Evolutionary conservation across 2,113 vertebrate species (phyloP), one percentile per base, ranked within the genome.

Genomic region (Scortum barcoo): DNA sequence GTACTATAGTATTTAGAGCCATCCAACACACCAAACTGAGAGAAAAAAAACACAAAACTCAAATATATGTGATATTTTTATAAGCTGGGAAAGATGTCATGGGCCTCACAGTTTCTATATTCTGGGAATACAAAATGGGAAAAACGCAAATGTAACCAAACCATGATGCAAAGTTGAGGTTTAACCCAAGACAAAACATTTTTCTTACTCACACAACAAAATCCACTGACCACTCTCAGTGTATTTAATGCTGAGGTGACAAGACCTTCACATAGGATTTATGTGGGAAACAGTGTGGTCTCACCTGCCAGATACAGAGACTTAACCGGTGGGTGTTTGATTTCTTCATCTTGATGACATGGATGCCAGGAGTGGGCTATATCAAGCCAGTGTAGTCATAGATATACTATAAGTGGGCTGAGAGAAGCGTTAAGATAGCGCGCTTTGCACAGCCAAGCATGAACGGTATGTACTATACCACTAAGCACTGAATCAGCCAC

Each of bases 391-490:
- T 40, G 84, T 54, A 36, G 40, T 84, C 57, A 54, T 63, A 57
- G 20, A 48, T 28, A 5, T 48, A 74, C 46, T 81, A 48, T 38
- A 72, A 38, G 54, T 46, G 26, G 60, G 13, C 44, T 61, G 24
- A 61, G 28, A 38, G 54, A 70, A 30, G 33, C 7, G 13, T 53
- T 42, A 22, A 30, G 51, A 24, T 28, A 24, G 40, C 48, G 40
- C 28, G 33, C 17, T 58, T 40, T 33, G 33, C 70, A 66, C 24
- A 48, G 61, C 67, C 24, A 53, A 50, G 72, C 26, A 48, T 74
- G 58, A 69, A 74, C 26, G 50, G 78, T 16, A 67, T 83, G 77
- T 65, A 13, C 86, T 60, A 46, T 36, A 76, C 13, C 48, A 11
- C 40, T 69, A 58, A 60, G 79, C 58, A 54, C 24, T 3, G 70